Evolutionary conservation across 35 echinoderm and acorn worm species (phyloP).

Genomic region (Apostichopus parvimensis): DNA sequence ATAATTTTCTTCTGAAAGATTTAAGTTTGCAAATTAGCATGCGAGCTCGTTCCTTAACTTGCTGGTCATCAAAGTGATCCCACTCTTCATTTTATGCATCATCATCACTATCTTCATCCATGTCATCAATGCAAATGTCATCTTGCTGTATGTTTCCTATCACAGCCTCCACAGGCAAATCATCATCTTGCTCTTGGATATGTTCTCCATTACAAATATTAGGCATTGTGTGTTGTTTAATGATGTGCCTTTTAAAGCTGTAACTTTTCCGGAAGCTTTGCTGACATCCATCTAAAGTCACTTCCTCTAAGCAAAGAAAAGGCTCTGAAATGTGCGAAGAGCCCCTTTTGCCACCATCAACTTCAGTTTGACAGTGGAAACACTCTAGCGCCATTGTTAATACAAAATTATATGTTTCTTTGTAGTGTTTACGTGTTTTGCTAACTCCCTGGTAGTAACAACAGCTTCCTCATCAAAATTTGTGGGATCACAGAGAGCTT

Average conservation of each 20-base stretch:
- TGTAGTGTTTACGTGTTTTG: no score
- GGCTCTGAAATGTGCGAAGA: no score
- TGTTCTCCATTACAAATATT: no score
- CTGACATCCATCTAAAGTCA: not conserved
- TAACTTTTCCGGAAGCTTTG: not conserved
- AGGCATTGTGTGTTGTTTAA: not conserved
- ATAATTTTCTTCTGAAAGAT: not conserved
- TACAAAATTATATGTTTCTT: no score
- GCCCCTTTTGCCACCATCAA: no score
- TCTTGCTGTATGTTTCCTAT: not conserved
- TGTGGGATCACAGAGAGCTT: no score
- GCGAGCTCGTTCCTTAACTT: conserved; percentile 12
- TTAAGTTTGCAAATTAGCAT: conserved; percentile 32
- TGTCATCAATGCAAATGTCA: not conserved
- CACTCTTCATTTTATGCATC: not conserved
- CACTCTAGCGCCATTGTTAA: no score
- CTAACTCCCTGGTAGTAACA: no score
- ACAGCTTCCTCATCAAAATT: no score
- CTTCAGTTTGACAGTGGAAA: no score
- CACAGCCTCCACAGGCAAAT: not conserved
- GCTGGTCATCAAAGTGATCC: conserved; percentile 2
- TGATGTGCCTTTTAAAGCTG: not conserved
- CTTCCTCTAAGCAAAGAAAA: no score
- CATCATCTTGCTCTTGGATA: not conserved
- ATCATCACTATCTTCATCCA: not conserved